Evolutionary conservation across 2,888 invertebrate species (phyloP).

Genomic region (Pyrrhosoma nymphula): DNA sequence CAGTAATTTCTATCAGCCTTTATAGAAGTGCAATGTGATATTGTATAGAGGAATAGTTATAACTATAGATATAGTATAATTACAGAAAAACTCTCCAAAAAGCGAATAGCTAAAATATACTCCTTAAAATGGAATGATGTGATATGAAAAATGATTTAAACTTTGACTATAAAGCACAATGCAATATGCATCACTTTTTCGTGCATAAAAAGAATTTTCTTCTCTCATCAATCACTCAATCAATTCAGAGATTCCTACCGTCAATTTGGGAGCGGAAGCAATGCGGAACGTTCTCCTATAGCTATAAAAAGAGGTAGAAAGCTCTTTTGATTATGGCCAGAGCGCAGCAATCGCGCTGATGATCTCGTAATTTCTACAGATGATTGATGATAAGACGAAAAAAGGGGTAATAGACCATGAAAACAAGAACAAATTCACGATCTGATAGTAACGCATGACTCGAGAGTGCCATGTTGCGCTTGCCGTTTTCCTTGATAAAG

Average conservation of each 20-base stretch:
- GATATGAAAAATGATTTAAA: too few relatives aligned
- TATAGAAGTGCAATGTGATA: too few relatives aligned
- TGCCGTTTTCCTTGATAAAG: not conserved
- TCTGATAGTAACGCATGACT: not conserved
- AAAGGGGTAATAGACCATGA: not conserved
- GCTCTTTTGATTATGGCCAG: not conserved
- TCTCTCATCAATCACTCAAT: not conserved
- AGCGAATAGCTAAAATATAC: too few relatives aligned
- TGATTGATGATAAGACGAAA: constrained; percentile 5
- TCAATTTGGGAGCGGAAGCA: not conserved
- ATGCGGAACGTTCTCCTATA: not conserved
- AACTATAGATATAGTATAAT: too few relatives aligned
- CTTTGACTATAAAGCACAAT: too few relatives aligned
- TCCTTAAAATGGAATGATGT: too few relatives aligned
- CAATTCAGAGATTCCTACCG: not conserved
- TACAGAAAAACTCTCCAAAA: too few relatives aligned
- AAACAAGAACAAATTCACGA: not conserved
- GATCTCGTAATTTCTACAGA: constrained; percentile 50
- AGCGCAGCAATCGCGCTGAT: constrained; percentile 18
- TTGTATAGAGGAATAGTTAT: too few relatives aligned
- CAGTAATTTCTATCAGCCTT: too few relatives aligned
- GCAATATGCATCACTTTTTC: not conserved
- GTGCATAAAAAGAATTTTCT: not conserved
- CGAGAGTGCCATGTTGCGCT: not conserved
- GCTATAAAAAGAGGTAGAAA: not conserved